Conservation (phyloP, 2,113 vertebrate genomes). For the Mastomys coucha region DNA sequence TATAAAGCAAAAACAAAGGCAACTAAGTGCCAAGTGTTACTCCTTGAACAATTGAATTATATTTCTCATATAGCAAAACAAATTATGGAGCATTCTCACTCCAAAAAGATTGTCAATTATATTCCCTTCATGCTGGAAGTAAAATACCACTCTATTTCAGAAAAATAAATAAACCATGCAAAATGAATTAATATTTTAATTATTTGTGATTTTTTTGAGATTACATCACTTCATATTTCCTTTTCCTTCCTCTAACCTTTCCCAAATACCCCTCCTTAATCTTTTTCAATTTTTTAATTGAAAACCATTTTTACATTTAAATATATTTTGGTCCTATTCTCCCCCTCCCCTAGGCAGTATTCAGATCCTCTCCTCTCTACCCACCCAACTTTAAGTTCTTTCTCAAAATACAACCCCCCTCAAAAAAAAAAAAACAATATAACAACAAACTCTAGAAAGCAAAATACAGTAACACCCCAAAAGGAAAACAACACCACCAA, state of each 20-base stretch:
- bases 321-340: not conserved
- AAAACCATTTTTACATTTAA: not conserved
- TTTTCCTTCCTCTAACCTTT: not conserved
- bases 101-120: slow-evolving; percentile 42
- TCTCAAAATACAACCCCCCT: not conserved
- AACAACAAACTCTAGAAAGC: not conserved
- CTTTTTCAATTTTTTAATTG: not conserved
- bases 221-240: not conserved
- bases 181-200: not conserved
- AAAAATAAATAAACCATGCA: not conserved
- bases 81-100: not conserved
- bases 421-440: too few relatives aligned
- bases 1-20: not conserved
- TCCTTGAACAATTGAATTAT: slow-evolving; percentile 30
- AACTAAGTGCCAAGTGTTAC: not conserved
- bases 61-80: slow-evolving; percentile 39
- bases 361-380: not conserved
- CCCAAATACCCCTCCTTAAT: not conserved
- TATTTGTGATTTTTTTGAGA: not conserved
- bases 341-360: not conserved
- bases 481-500: not conserved
- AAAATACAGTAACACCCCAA: not conserved
- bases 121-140: not conserved
- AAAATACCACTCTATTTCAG: slow-evolving; percentile 33
- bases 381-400: not conserved